These are phyloP conservation scores for Perizoma flavofasciatum DNA, from an alignment of 2,888 invertebrate genomes.

Conservation along the genomic window DNA sequence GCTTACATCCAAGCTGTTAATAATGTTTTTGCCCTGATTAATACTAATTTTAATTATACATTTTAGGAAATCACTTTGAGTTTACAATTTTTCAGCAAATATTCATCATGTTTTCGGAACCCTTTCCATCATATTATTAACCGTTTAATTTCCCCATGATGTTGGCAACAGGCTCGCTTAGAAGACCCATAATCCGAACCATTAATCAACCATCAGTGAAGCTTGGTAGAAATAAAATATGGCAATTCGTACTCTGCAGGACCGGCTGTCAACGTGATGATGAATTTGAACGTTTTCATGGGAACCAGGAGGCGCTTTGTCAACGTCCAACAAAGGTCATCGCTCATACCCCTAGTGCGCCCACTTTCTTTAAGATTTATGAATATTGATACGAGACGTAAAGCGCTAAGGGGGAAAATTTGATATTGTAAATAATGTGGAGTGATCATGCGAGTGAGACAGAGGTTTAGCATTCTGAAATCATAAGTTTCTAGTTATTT, in stretches of 20 bases:
- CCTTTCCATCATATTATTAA: conserved; percentile 21
- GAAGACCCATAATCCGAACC: conserved; percentile 53
- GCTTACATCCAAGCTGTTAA: too few species aligned
- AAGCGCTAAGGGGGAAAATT: conserved; percentile 23
- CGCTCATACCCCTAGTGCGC: conserved; percentile 62
- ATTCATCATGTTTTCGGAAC: conserved; percentile 6
- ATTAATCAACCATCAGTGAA: conserved; percentile 77
- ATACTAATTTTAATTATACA: too few species aligned
- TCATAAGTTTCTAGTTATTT: too few species aligned
- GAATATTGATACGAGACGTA: conserved; percentile 52
- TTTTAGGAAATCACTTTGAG: too few species aligned
- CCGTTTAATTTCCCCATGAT: conserved; percentile 34
- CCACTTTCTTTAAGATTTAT: conserved; percentile 51
- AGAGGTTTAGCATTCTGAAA: neutral
- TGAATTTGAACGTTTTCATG: conserved; percentile 83
- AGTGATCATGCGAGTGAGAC: neutral
- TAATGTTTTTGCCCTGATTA: too few species aligned
- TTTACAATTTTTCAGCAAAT: too few species aligned
- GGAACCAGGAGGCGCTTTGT: conserved; percentile 76
- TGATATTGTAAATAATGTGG: conserved; percentile 10
- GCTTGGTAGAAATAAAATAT: conserved; percentile 80
- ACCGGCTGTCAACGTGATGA: conserved; percentile 77
- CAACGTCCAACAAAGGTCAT: conserved; percentile 79
- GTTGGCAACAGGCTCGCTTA: conserved; percentile 37
- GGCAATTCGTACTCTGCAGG: conserved; percentile 75